Base-by-base conservation (phyloP, 2,797 vertebrate species). In the Mus caroli region DNA sequence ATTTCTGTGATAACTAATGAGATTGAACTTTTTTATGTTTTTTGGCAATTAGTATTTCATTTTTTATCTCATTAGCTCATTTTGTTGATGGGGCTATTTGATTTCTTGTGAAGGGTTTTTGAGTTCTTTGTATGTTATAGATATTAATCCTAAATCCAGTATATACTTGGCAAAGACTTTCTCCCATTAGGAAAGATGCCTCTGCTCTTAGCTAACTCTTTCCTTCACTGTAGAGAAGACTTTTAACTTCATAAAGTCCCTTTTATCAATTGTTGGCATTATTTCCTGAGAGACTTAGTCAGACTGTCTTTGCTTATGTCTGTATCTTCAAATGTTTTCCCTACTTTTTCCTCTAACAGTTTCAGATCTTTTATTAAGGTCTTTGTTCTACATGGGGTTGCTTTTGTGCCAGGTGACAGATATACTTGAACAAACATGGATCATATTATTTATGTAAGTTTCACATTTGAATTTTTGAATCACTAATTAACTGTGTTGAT, bases 381-480 rank as follows among this genome's bases (percentile, higher is more conserved):
- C 10, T 88, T 88, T 88, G 50, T 19, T 87, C 46, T 37, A 54
- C 22, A 31, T 75, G 26, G 24, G 71, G 34, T 43, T 73, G 14
- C 10, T 22, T 84, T 71, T 37, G 17, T 75, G n/a, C 37, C 58
- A 43, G 3, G 52, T 58, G 26, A 88, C 26, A 75, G 40, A 50
- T 85, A 52, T 20, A 67, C 19, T 67, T 85, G 83, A 85, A 46
- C 43, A 85, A 52, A 75, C 4, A 43, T 10, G 3, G 24, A 31
- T 19, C 24, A 54, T 87, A 52, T 11, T 64, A 54, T 77, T 83
- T 64, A 85, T 22, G 77, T 40, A 24, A 82, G 85, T 92, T 83
- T 95, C 1, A 62, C 43, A 92, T 69, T 85, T 91, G 24, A 73
- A 73, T 24, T 87, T 64, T 80, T 92, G 15, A 84, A 82, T 24